Evolutionary conservation across 2,888 invertebrate genomes (phyloP), one percentile per base, ranked within the genome.

Genomic region (Dryobotodes eremita): DNA sequence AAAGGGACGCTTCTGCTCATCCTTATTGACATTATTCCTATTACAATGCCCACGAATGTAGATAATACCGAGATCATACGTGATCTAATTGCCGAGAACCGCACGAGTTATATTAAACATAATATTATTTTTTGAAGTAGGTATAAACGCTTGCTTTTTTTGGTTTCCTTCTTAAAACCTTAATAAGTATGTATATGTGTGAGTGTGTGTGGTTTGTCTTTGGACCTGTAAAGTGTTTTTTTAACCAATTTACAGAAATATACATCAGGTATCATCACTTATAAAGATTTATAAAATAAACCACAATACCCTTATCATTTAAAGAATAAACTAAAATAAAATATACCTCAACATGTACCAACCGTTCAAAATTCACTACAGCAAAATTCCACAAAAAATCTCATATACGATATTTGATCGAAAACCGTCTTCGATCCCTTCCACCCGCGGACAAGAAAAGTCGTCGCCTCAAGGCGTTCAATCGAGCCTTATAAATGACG

Each of bases 401-500:
- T 46, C 46, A 55, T 20, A 42, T 42, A 36, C 17, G 17, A 68
- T 20, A 80, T 71, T 62, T 57, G 26, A 66, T 53, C 31, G n/a
- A 48, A 50, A 69, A 57, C 26, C n/a, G 31, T 46, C 57, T 15
- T 8, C n/a, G 13, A 0, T 48, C 17, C 42, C 0, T n/a, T 75
- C 23, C 26, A 42, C 50, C 20, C 10, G 23, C 26, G 26, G 23
- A 55, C 20, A 42, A 64, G 71, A 71, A 72, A 82, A 68, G 23
- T 68, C 48, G 46, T 26, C 42, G 26, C 46, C 46, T 61, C 36
- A n/a, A 23, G 6, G 42, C 48, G n/a, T 72, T 75, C 59, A 70
- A 57, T 65, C 53, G 42, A 23, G 23, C 23, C 11, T 55, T 42
- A 42, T 66, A 79, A 62, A 70, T 11, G 55, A 74, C 77, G n/a